phyloP scores from a whole-genome alignment of 1,140 invertebrate genomes.

The Calosoma granatense region DNA sequence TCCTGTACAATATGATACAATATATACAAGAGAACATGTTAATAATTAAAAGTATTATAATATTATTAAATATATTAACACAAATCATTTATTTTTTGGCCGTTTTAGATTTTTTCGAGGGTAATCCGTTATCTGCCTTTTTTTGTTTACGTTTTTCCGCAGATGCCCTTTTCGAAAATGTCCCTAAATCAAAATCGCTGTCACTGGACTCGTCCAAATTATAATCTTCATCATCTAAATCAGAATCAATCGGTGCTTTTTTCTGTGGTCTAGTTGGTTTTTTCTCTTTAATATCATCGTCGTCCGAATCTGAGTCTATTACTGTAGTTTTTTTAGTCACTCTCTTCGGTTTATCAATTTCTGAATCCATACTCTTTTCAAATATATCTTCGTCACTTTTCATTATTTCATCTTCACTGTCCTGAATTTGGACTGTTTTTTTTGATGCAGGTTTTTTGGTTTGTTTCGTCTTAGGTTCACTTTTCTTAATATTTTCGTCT shows the following conservation, averaged over 20 bases:
- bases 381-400: constrained; percentile 18
- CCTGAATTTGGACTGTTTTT: constrained; percentile 17
- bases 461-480: too few species aligned
- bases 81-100: too few species aligned
- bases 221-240: not conserved
- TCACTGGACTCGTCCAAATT: too few species aligned
- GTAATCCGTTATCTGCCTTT: too few species aligned
- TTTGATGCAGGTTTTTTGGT: constrained; percentile 23
- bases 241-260: not conserved
- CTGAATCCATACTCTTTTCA: constrained; percentile 24
- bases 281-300: constrained; percentile 10
- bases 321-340: constrained; percentile 1
- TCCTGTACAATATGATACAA: too few species aligned
- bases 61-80: too few species aligned
- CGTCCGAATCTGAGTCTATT: constrained; percentile 8
- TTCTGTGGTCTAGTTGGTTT: not conserved
- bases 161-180: not conserved
- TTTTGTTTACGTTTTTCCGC: not conserved
- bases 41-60: too few species aligned
- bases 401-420: constrained; percentile 17
- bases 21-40: too few species aligned
- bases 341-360: constrained; percentile 17
- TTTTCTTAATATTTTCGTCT: too few species aligned
- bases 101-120: too few species aligned
- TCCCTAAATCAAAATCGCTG: not conserved